Evolutionary conservation across 2,113 vertebrate species (phyloP).

Genomic region (Seriola dumerili): DNA sequence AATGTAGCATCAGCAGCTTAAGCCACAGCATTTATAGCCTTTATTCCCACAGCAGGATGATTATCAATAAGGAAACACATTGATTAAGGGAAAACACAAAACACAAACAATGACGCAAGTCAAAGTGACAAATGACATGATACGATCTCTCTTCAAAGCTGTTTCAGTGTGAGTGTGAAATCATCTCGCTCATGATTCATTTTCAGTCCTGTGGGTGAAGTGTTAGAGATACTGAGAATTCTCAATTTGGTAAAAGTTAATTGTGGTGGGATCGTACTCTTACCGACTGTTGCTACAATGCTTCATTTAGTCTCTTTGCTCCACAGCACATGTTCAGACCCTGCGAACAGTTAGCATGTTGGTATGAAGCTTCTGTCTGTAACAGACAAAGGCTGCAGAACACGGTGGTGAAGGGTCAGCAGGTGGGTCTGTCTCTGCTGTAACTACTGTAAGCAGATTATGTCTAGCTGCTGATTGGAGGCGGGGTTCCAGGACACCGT

Average conservation of each 20-base stretch:
- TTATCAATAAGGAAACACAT: not conserved
- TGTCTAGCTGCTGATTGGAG: conserved; percentile 71
- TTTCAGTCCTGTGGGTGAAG: not conserved
- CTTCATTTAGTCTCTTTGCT: not conserved
- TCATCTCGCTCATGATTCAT: not conserved
- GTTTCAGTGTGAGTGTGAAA: not conserved
- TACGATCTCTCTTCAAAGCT: not conserved
- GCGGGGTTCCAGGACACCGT: not conserved
- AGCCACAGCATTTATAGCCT: not conserved
- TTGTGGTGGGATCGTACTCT: no score
- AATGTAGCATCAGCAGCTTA: not conserved
- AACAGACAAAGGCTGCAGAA: conserved; percentile 8
- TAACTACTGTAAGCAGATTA: conserved; percentile 78
- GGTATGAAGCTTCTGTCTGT: not conserved
- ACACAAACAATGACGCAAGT: not conserved
- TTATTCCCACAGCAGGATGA: not conserved
- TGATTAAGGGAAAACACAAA: no score
- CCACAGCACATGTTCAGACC: not conserved
- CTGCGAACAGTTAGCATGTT: not conserved
- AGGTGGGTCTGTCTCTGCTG: conserved; percentile 28
- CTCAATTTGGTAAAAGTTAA: no score
- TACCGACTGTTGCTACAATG: not conserved
- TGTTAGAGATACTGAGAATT: no score
- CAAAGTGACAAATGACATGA: no score
- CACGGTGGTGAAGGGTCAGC: not conserved